A percentile compares a stretch with the other conserved stretches of the same genome.
Conservation (phyloP, 2,113 vertebrate species). For the Gasterosteus nipponicus region DNA sequence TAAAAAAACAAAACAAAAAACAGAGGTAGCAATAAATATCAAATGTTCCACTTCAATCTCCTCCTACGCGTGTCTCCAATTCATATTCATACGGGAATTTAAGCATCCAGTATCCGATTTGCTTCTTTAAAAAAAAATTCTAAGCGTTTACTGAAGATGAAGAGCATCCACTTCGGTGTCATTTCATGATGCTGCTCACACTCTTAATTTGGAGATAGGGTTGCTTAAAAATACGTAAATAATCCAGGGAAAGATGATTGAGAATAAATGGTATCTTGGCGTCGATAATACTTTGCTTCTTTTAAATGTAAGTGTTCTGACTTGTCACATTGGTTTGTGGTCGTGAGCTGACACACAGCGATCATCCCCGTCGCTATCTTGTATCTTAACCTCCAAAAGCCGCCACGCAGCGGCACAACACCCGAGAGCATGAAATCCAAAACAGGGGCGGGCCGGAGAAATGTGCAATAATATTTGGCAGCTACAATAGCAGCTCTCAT, state of each 20-base stretch:
- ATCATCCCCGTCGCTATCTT: conserved; percentile 1
- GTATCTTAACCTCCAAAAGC: conserved; percentile 1
- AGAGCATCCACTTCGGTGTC: background rate
- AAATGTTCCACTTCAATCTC: conserved; percentile 30
- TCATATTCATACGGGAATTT: conserved; percentile 36
- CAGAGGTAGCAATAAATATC: conserved; percentile 53
- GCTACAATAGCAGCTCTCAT: conserved; percentile 48
- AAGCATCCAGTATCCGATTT: conserved; percentile 21
- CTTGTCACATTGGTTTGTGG: background rate
- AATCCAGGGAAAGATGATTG: background rate
- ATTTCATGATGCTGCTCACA: background rate
- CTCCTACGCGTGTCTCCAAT: conserved; percentile 13
- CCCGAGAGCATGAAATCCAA: conserved; percentile 32
- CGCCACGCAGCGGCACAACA: conserved; percentile 1
- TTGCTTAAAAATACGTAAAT: background rate
- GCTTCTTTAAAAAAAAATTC: background rate
- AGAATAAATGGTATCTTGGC: background rate
- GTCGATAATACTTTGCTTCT: background rate
- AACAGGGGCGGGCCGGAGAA: background rate
- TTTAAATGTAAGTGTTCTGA: background rate
- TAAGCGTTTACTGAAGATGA: background rate
- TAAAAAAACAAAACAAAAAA: conserved; percentile 18
- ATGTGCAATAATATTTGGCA: conserved; percentile 22
- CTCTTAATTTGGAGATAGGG: background rate
- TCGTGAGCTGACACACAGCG: background rate